These are phyloP conservation scores for Phaenicophaeus curvirostris DNA, from an alignment of 2,797 vertebrate genomes.

Conservation along the genomic window DNA sequence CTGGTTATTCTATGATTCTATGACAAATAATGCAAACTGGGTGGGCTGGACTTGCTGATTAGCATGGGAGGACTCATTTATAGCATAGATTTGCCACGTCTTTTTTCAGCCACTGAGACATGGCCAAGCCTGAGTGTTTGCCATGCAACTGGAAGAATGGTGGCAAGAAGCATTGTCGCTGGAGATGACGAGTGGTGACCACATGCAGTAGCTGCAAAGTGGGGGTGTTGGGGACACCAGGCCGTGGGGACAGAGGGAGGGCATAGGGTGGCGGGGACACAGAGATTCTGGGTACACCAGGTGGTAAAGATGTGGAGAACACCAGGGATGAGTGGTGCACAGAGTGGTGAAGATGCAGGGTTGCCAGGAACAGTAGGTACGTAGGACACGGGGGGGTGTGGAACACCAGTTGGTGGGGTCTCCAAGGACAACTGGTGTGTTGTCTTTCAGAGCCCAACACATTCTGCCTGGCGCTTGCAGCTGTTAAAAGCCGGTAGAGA, in stretches of 20 bases:
- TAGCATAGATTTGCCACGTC: neutral
- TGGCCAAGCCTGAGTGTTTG: neutral
- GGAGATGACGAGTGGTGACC: neutral
- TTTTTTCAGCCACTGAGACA: neutral
- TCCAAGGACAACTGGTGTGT: neutral
- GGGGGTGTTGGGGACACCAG: neutral
- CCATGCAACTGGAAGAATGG: neutral
- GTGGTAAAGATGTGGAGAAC: too few relatives aligned
- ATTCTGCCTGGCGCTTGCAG: neutral
- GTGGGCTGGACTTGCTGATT: neutral
- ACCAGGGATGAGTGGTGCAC: too few relatives aligned
- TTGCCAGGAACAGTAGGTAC: neutral
- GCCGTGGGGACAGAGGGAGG: neutral
- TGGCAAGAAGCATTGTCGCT: neutral
- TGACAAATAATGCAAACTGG: neutral
- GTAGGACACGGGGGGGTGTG: fast-evolving
- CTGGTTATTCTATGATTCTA: too few relatives aligned
- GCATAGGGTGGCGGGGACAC: neutral
- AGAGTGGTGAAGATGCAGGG: neutral
- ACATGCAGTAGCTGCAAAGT: neutral
- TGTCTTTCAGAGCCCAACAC: fast-evolving
- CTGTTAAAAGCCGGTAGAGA: neutral
- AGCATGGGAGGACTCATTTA: neutral
- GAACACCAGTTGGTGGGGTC: neutral
- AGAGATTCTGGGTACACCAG: neutral